These are phyloP conservation scores for Salpingus planirostris DNA, from an alignment of 2,888 invertebrate species.

Conservation along the genomic window DNA sequence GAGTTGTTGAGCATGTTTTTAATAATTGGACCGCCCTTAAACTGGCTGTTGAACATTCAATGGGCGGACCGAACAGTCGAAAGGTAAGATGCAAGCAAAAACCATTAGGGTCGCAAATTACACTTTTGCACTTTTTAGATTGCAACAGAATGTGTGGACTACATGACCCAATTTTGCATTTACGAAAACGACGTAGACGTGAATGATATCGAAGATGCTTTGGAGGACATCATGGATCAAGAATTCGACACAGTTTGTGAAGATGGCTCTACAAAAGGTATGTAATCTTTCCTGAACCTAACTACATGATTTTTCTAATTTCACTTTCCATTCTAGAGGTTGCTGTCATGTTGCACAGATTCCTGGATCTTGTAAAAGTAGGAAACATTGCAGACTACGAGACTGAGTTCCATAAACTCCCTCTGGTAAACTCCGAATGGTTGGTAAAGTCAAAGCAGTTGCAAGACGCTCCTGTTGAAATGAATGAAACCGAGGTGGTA, in stretches of 20 bases:
- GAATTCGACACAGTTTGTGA: conserved; percentile 66
- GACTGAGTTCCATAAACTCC: conserved; percentile 33
- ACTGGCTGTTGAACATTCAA: conserved; percentile 64
- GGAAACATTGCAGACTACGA: conserved; percentile 50
- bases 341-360: conserved; percentile 48
- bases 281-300: conserved; percentile 1
- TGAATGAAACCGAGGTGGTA: too few species aligned
- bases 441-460: background rate
- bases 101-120: conserved; percentile 1
- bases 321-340: conserved; percentile 59
- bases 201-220: conserved; percentile 52
- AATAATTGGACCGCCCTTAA: conserved; percentile 65
- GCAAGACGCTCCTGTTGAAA: background rate
- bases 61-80: conserved; percentile 61
- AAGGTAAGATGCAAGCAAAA: conserved; percentile 46
- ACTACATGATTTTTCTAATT: too few species aligned
- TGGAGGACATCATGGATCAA: conserved; percentile 65
- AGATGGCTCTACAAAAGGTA: conserved; percentile 59
- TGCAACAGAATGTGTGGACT: conserved; percentile 55
- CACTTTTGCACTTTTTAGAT: conserved; percentile 42
- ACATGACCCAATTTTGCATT: conserved; percentile 55
- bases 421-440: background rate
- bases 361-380: conserved; percentile 48
- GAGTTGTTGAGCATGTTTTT: conserved; percentile 56
- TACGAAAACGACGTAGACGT: conserved; percentile 47